Conservation (phyloP, 2,797 vertebrate species). For the Diceros bicornis region DNA sequence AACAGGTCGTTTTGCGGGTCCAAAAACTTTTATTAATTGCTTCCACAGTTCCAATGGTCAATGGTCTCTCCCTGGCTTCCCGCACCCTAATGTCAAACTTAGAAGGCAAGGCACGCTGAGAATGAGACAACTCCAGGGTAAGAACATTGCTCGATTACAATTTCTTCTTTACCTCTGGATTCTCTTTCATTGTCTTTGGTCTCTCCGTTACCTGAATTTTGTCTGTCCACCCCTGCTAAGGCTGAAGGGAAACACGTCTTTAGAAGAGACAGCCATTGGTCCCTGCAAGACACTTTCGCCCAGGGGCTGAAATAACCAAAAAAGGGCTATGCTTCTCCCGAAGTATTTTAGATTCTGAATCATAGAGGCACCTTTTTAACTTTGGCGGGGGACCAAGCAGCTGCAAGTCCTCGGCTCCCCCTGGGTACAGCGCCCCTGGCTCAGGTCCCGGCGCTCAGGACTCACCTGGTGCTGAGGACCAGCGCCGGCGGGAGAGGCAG, state of each 20-base stretch:
- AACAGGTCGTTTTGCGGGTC: background rate
- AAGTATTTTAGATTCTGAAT: background rate
- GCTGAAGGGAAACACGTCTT: background rate
- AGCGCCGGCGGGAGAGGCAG: conserved; percentile 50
- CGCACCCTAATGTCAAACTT: background rate
- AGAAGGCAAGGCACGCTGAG: background rate
- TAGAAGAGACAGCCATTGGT: background rate
- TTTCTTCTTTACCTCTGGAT: background rate
- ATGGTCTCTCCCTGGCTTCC: background rate
- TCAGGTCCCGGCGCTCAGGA: background rate
- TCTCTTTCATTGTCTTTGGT: background rate
- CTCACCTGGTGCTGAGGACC: conserved; percentile 83
- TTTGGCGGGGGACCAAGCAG: background rate
- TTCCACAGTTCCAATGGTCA: background rate
- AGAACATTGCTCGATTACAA: background rate
- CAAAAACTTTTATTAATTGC: background rate
- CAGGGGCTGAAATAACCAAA: background rate
- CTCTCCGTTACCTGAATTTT: background rate
- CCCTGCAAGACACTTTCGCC: background rate
- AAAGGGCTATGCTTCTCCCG: background rate
- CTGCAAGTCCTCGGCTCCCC: background rate
- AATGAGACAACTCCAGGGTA: background rate
- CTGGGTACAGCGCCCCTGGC: rapidly evolving
- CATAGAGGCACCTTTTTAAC: background rate
- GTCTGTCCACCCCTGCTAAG: background rate